phyloP scores from a whole-genome alignment of 2,888 invertebrate species.

The Sinelater perroti region DNA sequence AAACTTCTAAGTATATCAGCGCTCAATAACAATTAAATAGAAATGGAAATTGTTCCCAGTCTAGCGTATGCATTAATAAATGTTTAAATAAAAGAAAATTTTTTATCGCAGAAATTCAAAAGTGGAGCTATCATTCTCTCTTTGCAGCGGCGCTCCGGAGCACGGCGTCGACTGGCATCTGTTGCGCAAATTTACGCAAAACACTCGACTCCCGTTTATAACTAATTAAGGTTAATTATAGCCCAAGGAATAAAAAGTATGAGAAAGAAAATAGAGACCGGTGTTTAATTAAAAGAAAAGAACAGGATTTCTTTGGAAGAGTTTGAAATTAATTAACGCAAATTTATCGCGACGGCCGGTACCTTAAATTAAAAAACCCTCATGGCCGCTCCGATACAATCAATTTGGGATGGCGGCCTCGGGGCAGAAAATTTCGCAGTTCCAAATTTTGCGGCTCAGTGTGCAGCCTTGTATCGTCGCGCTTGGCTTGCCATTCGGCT shows the following conservation, averaged over 20 bases:
- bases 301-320: background rate
- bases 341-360: background rate
- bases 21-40: too few relatives aligned
- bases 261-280: constrained; percentile 18
- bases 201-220: constrained; percentile 7
- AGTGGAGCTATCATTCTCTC: constrained; percentile 14
- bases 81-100: constrained; percentile 14
- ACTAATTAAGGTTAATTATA: constrained; percentile 28
- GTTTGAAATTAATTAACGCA: constrained; percentile 10
- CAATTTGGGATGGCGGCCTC: background rate
- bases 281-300: constrained; percentile 9
- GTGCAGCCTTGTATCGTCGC: constrained; percentile 8
- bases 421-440: constrained; percentile 2
- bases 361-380: background rate
- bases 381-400: background rate
- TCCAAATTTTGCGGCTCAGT: constrained; percentile 9
- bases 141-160: constrained; percentile 6
- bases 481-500: constrained; percentile 10
- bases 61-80: constrained; percentile 15
- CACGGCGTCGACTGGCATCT: constrained; percentile 6
- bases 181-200: constrained; percentile 17
- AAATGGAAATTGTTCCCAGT: constrained; percentile 15
- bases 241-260: constrained; percentile 8
- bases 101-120: constrained; percentile 5
- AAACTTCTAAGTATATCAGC: too few relatives aligned